These are phyloP conservation scores for Holacanthus passer DNA, from an alignment of 2,113 vertebrate genomes.

Conservation along the genomic window DNA sequence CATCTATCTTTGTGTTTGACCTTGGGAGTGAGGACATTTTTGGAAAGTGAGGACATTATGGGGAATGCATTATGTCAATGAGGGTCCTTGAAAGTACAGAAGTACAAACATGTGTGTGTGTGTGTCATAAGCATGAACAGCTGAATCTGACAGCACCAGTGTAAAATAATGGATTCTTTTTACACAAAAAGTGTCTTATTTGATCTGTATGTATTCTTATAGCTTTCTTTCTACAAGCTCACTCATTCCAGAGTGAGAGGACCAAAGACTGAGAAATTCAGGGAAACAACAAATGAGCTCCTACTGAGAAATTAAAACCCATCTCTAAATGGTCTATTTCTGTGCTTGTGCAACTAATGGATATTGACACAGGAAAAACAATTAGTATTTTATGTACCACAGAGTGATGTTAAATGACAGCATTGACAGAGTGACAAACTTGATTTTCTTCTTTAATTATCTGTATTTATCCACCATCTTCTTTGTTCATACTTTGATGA, in stretches of 20 bases:
- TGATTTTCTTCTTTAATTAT: not conserved
- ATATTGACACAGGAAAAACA: not conserved
- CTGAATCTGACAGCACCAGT: not conserved
- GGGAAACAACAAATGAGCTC: constrained; percentile 16
- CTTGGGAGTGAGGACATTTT: too few species aligned
- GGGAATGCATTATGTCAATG: too few species aligned
- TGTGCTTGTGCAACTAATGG: constrained; percentile 2
- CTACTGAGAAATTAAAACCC: constrained; percentile 6
- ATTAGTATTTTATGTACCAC: not conserved
- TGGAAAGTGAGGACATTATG: too few species aligned
- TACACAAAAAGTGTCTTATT: constrained; percentile 2
- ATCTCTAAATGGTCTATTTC: constrained; percentile 9
- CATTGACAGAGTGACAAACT: not conserved
- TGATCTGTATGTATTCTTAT: not conserved
- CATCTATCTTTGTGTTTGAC: too few species aligned
- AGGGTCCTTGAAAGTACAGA: too few species aligned
- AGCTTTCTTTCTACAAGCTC: not conserved
- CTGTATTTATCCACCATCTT: constrained; percentile 4
- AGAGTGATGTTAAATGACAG: not conserved
- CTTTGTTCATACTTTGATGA: not conserved
- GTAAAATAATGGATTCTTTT: not conserved
- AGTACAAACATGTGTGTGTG: too few species aligned
- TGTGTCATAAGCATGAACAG: too few species aligned
- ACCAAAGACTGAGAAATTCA: constrained; percentile 18
- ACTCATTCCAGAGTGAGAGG: not conserved